These are phyloP conservation scores for Thinocorus orbignyianus DNA, from an alignment of 2,113 vertebrate genomes.

Conservation along the genomic window DNA sequence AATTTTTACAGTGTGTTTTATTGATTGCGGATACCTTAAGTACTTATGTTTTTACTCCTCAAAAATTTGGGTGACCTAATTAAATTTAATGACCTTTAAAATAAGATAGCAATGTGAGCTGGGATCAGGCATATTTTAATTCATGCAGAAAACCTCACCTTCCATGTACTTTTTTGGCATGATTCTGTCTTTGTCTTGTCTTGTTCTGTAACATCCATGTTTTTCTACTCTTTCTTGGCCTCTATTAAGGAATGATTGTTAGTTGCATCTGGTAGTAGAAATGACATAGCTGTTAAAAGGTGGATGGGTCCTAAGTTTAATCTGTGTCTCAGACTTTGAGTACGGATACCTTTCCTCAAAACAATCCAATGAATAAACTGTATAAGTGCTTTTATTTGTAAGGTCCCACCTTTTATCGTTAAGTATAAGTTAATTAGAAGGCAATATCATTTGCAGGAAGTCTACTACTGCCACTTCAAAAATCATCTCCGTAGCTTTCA, in stretches of 20 bases:
- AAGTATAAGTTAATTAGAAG: neutral
- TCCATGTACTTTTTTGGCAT: neutral
- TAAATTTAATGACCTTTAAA: neutral
- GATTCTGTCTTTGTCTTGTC: neutral
- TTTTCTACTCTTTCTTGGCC: neutral
- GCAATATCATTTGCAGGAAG: neutral
- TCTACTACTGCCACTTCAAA: neutral
- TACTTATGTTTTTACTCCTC: neutral
- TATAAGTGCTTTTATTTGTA: neutral
- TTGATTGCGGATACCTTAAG: neutral
- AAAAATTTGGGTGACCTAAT: neutral
- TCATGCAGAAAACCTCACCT: neutral
- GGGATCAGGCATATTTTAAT: neutral
- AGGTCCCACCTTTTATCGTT: neutral
- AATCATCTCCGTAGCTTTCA: neutral
- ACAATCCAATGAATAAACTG: neutral
- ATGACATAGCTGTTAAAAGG: neutral
- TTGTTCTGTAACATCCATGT: neutral
- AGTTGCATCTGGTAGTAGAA: neutral
- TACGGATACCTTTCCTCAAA: neutral
- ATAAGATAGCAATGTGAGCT: neutral
- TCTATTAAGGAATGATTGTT: neutral
- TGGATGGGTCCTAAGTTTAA: neutral
- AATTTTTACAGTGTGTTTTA: conserved; percentile 17
- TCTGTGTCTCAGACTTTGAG: neutral